phyloP scores from a whole-genome alignment of 2,888 invertebrate genomes.

The Cotesia congregata region DNA sequence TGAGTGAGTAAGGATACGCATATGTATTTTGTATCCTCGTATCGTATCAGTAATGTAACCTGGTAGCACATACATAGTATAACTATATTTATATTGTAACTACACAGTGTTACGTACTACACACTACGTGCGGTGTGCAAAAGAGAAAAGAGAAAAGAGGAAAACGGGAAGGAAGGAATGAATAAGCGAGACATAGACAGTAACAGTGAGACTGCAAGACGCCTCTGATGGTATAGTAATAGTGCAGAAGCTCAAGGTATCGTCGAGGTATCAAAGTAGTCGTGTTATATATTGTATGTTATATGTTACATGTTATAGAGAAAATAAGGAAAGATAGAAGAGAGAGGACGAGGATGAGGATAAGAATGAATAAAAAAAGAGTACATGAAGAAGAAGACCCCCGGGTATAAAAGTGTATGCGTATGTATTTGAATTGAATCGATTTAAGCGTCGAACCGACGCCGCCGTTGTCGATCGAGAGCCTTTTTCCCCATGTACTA shows the following conservation, averaged over 20 bases:
- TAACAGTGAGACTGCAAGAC: neutral
- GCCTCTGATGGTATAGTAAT: slow-evolving; percentile 5
- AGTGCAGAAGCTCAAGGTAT: too few relatives aligned
- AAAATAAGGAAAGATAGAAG: neutral
- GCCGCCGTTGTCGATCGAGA: slow-evolving; percentile 11
- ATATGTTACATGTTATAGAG: neutral
- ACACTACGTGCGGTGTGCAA: neutral
- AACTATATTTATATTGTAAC: neutral
- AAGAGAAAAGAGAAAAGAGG: slow-evolving; percentile 13
- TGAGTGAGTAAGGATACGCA: slow-evolving; percentile 23
- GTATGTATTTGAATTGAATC: slow-evolving; percentile 47
- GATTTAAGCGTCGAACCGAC: slow-evolving; percentile 47
- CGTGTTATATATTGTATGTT: slow-evolving; percentile 20
- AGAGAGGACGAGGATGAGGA: neutral
- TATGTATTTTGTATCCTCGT: slow-evolving; percentile 20
- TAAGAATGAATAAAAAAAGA: neutral
- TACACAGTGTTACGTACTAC: neutral
- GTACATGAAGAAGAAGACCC: neutral
- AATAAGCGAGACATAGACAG: neutral
- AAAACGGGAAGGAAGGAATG: neutral
- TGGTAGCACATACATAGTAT: neutral
- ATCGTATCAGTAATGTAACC: neutral
- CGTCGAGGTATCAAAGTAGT: slow-evolving; percentile 2
- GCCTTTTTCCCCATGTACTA: slow-evolving; percentile 27
- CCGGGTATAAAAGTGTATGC: slow-evolving; percentile 27